Conservation (phyloP, 2,888 invertebrate genomes). For the Ashinkailepas kermadecensis region DNA sequence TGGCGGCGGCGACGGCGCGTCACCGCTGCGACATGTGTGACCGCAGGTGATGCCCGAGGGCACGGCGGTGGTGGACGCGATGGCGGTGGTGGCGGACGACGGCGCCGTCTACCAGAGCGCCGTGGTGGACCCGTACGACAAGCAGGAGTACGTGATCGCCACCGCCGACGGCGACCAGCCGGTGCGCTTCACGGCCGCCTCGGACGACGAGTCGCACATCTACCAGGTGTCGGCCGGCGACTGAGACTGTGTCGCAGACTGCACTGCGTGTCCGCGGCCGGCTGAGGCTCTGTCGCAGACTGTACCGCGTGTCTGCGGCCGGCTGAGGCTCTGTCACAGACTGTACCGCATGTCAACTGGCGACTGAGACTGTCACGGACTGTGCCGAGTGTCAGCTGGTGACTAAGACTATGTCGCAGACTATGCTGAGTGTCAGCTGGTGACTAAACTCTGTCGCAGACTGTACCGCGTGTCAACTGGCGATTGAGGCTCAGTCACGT, state of each 20-base stretch:
- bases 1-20: no score
- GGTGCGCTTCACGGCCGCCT: neutral
- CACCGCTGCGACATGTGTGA: no score
- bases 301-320: no score
- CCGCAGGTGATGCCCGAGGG: constrained; percentile 15
- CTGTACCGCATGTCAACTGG: no score
- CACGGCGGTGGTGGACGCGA: constrained; percentile 28
- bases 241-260: neutral
- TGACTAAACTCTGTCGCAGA: no score
- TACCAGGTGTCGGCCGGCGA: neutral
- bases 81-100: neutral
- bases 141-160: constrained; percentile 1
- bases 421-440: no score
- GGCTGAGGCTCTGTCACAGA: no score
- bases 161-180: neutral
- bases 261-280: neutral
- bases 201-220: neutral
- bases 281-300: neutral
- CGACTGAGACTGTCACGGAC: no score
- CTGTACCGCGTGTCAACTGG: no score
- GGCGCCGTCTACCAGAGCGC: neutral
- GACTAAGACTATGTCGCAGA: no score
- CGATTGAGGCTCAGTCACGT: no score
- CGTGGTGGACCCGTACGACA: neutral
- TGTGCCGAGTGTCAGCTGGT: no score